Conservation (phyloP, 2,797 vertebrate genomes). For the Ctenopoma kingsleyae region DNA sequence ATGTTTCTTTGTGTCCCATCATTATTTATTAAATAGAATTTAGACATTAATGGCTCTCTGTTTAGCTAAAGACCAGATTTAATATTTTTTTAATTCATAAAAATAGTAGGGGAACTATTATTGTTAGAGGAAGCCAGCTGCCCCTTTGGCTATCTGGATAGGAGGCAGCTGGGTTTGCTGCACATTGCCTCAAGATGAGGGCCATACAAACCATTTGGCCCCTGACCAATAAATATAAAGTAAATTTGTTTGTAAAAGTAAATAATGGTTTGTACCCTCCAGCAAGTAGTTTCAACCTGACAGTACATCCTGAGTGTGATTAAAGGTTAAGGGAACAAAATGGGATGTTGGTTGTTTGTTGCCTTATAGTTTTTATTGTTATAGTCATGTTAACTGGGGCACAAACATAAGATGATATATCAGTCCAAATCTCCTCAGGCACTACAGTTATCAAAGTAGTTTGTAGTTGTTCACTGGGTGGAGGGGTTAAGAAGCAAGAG, state of each 20-base stretch:
- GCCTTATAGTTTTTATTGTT: slow-evolving; percentile 94
- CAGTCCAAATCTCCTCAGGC: slow-evolving; percentile 92
- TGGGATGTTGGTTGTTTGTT: slow-evolving; percentile 84
- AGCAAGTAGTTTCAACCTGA: slow-evolving; percentile 90
- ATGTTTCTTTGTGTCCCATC: slow-evolving; percentile 4
- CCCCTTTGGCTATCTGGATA: slow-evolving; percentile 77
- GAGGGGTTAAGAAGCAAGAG: slow-evolving; percentile 71
- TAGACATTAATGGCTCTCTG: slow-evolving; percentile 3
- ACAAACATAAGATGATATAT: slow-evolving; percentile 88
- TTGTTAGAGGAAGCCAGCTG: slow-evolving; percentile 80
- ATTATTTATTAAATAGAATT: background rate
- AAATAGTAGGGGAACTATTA: slow-evolving; percentile 56
- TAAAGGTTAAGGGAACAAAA: slow-evolving; percentile 92
- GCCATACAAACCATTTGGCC: slow-evolving; percentile 84
- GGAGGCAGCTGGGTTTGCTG: slow-evolving; percentile 52
- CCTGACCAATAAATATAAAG: slow-evolving; percentile 88
- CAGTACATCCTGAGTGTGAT: slow-evolving; percentile 83
- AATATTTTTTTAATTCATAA: slow-evolving; percentile 68
- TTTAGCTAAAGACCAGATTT: slow-evolving; percentile 7
- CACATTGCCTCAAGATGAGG: slow-evolving; percentile 87
- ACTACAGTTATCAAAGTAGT: slow-evolving; percentile 85
- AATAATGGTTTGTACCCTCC: slow-evolving; percentile 82
- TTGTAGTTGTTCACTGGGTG: slow-evolving; percentile 78
- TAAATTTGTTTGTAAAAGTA: slow-evolving; percentile 86
- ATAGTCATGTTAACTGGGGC: slow-evolving; percentile 87